phyloP scores from a whole-genome alignment of 2,888 invertebrate genomes.

The Drosophila eohydei region DNA sequence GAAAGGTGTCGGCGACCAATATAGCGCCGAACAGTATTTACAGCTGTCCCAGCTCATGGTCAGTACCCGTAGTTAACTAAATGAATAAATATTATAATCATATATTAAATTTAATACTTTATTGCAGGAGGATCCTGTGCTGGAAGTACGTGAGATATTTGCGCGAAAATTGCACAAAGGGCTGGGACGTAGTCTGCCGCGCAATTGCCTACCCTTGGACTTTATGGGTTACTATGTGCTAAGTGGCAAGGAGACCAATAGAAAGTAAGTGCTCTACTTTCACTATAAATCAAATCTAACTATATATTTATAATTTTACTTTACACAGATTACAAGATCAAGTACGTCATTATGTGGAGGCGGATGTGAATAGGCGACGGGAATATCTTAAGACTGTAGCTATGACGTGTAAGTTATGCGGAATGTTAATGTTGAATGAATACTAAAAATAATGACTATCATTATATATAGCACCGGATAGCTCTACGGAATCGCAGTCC shows the following conservation, averaged over 20 bases:
- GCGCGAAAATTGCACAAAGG: slow-evolving; percentile 97
- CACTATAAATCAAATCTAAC: background rate
- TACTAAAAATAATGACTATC: background rate
- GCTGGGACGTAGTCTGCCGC: slow-evolving; percentile 91
- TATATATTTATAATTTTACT: background rate
- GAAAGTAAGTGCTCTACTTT: slow-evolving; percentile 86
- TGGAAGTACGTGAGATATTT: slow-evolving; percentile 95
- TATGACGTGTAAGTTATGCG: slow-evolving; percentile 85
- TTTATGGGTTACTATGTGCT: slow-evolving; percentile 98
- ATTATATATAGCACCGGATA: slow-evolving; percentile 67
- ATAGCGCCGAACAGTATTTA: slow-evolving; percentile 97
- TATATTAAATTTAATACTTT: background rate
- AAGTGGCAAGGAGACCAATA: slow-evolving; percentile 94
- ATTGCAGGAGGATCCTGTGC: slow-evolving; percentile 89
- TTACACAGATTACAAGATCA: slow-evolving; percentile 82
- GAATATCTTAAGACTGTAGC: slow-evolving; percentile 95
- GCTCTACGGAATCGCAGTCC: slow-evolving; percentile 87
- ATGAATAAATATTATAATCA: background rate
- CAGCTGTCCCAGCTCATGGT: slow-evolving; percentile 96
- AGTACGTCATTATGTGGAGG: slow-evolving; percentile 92
- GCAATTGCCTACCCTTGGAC: slow-evolving; percentile 96
- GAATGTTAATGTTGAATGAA: background rate
- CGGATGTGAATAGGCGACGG: slow-evolving; percentile 94
- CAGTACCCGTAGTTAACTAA: slow-evolving; percentile 84
- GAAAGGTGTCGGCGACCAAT: slow-evolving; percentile 97